Base-by-base conservation (phyloP, 2,797 vertebrate species). In the Thaleichthys pacificus region DNA sequence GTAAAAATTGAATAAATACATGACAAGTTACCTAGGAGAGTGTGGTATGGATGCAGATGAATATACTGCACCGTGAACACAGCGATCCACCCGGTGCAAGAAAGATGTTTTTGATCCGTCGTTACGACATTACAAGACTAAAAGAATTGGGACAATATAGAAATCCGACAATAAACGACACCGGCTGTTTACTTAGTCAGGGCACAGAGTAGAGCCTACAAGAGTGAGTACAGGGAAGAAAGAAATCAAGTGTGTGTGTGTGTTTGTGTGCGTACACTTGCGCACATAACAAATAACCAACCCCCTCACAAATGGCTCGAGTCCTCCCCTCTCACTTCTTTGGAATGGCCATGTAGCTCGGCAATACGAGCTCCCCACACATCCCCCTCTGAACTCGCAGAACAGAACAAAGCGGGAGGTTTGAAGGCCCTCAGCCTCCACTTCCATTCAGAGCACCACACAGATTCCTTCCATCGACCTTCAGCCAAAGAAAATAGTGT, bases 401-500 rank as follows among this genome's bases (percentile, higher is more conserved):
- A 9, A 5, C 24, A 21, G 30, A 65, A 32, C 38, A 65, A 65
- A 21, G 62, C 38, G 62, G 35, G 30, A 63, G 24, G 28, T 30
- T 8, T 63, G 66, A 19, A 21, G 19, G 64, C 61, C 47, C 65
- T 21, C 35, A n/a, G 32, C 7, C 68, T 70, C 57, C 38, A 67
- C 72, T 76, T 72, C 42, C 19, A 73, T 32, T 76, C 71, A 56
- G 35, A 38, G 9, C 47, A 17, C 15, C 56, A 38, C 51, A 42
- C 38, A 9, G 22, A 24, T 6, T 32, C 22, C 22, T 7, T 61
- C 61, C 21, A 5, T 47, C 12, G 73, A 68, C 49, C 71, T 63
- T 80, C 75, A 74, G 71, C 71, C 71, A 71, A 66, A 71, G 15
- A 47, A 71, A 69, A 72, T 69, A 66, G 32, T 32, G 61, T 19